Conservation (phyloP, 2,797 vertebrate genomes). For the Danio albolineatus region DNA sequence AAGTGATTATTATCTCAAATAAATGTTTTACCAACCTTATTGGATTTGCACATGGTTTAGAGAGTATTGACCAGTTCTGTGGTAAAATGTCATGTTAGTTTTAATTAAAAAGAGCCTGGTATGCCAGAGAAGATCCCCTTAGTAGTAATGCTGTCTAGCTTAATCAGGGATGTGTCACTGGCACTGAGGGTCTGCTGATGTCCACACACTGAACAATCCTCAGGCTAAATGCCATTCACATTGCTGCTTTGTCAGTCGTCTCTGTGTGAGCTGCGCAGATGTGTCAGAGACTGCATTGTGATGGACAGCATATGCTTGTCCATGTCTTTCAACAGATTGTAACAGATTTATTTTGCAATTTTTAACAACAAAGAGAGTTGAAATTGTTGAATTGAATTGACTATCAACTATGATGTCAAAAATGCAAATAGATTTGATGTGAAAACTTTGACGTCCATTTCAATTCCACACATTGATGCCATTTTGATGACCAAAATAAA, state of each 20-base stretch:
- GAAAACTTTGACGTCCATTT: too few relatives aligned
- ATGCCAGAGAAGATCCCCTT: constrained; percentile 24
- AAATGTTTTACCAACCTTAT: constrained; percentile 46
- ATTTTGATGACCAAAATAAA: too few relatives aligned
- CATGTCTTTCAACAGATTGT: too few relatives aligned
- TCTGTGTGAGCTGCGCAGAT: neutral
- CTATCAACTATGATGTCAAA: too few relatives aligned
- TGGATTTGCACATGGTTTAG: constrained; percentile 33
- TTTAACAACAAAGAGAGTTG: neutral
- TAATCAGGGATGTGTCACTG: constrained; percentile 19
- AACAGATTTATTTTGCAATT: neutral
- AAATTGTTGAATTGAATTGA: neutral
- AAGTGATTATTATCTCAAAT: constrained; percentile 55
- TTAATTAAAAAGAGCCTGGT: constrained; percentile 42
- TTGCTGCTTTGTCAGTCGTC: neutral
- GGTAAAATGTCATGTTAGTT: constrained; percentile 42
- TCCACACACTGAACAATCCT: neutral
- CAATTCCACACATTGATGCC: too few relatives aligned
- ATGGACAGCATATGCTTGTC: neutral
- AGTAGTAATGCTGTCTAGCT: neutral
- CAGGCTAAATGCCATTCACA: neutral
- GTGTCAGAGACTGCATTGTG: neutral
- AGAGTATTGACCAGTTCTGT: constrained; percentile 41
- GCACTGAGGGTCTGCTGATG: constrained; percentile 9
- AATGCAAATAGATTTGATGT: too few relatives aligned